phyloP scores from a whole-genome alignment of 2,888 invertebrate genomes.

The Sipha maydis region DNA sequence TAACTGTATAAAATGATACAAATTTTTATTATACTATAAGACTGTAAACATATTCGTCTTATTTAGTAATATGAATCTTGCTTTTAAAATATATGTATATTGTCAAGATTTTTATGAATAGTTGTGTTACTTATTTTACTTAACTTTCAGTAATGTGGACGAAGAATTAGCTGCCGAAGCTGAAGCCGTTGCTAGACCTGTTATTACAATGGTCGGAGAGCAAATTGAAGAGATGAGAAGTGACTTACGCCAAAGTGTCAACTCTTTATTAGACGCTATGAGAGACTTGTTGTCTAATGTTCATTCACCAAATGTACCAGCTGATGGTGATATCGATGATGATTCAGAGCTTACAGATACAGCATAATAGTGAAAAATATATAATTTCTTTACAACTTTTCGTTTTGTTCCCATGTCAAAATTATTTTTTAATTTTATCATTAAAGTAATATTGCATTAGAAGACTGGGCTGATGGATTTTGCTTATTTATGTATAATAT shows the following conservation, averaged over 20 bases:
- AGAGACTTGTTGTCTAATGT: conserved; percentile 77
- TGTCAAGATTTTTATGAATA: neutral
- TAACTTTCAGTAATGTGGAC: conserved; percentile 54
- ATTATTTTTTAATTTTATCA: conserved; percentile 7
- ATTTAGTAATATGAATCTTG: no score
- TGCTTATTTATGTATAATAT: conserved; percentile 37
- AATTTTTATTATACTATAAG: no score
- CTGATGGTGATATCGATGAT: conserved; percentile 65
- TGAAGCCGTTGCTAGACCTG: conserved; percentile 67
- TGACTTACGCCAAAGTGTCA: conserved; percentile 74
- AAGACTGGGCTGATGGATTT: conserved; percentile 36
- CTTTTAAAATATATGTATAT: neutral
- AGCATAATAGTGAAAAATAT: conserved; percentile 33
- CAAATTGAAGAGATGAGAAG: conserved; percentile 56
- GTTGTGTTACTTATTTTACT: neutral
- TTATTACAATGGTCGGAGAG: conserved; percentile 63
- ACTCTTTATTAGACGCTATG: conserved; percentile 78
- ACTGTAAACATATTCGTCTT: no score
- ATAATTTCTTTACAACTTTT: neutral
- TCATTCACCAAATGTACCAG: conserved; percentile 67
- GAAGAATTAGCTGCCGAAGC: conserved; percentile 67
- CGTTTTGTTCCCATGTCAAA: conserved; percentile 21
- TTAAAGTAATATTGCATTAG: conserved; percentile 27
- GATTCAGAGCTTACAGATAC: conserved; percentile 63
- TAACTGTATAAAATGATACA: no score